A percentile compares a stretch with the other conserved stretches of the same genome.
Evolutionary conservation across 2,113 vertebrate species (phyloP).

Genomic region (Pardalotus punctatus): DNA sequence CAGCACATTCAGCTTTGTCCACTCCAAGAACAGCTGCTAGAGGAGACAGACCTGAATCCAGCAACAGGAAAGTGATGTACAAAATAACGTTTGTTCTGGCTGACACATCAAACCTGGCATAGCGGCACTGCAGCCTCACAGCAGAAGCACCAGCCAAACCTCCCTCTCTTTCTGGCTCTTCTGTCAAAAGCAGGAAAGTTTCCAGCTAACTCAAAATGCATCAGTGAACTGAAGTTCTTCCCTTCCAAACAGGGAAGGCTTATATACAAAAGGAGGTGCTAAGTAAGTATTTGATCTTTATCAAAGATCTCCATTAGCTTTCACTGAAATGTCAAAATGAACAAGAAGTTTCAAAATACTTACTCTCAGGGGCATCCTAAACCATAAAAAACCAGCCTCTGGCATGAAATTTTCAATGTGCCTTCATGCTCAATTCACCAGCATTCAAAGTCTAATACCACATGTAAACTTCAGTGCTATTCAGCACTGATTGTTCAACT

Average conservation of each 20-base stretch:
- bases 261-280: not conserved
- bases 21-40: not conserved
- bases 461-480: not conserved
- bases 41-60: not conserved
- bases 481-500: not conserved
- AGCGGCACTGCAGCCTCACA: not conserved
- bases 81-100: not conserved
- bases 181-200: not conserved
- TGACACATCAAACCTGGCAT: not conserved
- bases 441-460: not conserved
- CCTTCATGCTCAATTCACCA: not conserved
- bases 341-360: not conserved
- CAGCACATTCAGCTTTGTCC: not conserved
- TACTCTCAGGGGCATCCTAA: not conserved
- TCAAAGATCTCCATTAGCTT: not conserved
- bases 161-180: not conserved
- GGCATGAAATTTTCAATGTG: not conserved
- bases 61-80: not conserved
- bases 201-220: not conserved
- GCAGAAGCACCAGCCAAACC: not conserved
- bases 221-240: not conserved
- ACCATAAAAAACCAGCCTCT: not conserved
- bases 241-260: not conserved
- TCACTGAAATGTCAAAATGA: not conserved
- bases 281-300: not conserved